Evolutionary conservation across 2,797 vertebrate genomes (phyloP).

Genomic region (Meda fulgida): DNA sequence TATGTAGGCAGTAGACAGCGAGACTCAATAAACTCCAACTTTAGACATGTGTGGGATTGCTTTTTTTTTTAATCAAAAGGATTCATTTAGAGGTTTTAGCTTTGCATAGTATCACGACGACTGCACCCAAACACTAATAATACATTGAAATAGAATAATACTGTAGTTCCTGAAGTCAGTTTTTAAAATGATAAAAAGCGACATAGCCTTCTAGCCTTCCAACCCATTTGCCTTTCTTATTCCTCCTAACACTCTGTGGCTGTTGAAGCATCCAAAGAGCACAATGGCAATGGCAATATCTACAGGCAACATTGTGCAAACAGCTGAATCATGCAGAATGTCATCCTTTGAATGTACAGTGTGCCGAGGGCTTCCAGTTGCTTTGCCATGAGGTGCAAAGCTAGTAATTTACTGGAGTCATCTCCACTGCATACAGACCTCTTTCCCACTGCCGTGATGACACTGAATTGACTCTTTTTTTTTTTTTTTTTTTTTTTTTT

Average conservation of each 20-base stretch:
- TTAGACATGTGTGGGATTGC: not conserved
- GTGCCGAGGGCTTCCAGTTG: slow-evolving; percentile 34
- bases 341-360: slow-evolving; percentile 40
- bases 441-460: slow-evolving; percentile 12
- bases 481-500: no score
- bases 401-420: slow-evolving; percentile 14
- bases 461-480: slow-evolving; percentile 17
- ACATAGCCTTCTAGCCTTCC: slow-evolving; percentile 39
- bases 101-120: not conserved
- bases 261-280: slow-evolving; percentile 46
- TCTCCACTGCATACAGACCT: not conserved
- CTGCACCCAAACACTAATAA: not conserved
- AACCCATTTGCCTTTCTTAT: slow-evolving; percentile 36
- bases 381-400: slow-evolving; percentile 30
- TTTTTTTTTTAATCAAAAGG: not conserved
- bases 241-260: slow-evolving; percentile 41
- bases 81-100: slow-evolving; percentile 26
- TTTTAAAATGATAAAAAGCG: slow-evolving; percentile 37
- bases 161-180: not conserved
- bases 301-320: slow-evolving; percentile 57
- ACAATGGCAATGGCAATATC: slow-evolving; percentile 48
- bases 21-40: not conserved
- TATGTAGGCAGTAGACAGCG: not conserved
- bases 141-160: not conserved
- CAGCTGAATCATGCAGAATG: slow-evolving; percentile 61